Evolutionary conservation across 2,888 invertebrate genomes (phyloP), one percentile per base, ranked within the genome.

Genomic region (Ceramica pisi): DNA sequence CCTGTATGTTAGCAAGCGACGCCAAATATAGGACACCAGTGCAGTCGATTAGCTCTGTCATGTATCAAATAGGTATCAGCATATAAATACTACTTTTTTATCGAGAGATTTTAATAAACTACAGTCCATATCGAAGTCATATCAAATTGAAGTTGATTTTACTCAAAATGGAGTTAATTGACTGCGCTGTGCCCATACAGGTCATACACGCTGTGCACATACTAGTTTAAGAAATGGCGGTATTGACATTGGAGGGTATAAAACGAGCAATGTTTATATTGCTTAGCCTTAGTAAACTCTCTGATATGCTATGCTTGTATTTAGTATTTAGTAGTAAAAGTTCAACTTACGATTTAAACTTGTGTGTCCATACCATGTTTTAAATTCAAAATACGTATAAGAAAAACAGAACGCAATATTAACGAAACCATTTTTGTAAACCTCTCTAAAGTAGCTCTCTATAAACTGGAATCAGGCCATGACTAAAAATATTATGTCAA

Each of bases 111-210:
- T 55, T 70, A 62, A 67, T 59, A 16, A 57, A 71, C n/a, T 64
- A 59, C 51, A n/a, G 64, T 72, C 65, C 83, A 78, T 83, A 82
- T 82, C 75, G 57, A 53, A 57, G 23, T 70, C 83, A 83, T 83
- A 78, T 80, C 75, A 76, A 69, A 65, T 55, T 65, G 46, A 74
- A 83, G 53, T 66, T 66, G 64, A 57, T 70, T 67, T 82, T 70
- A 63, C 55, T 67, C 9, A 23, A 68, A 76, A 75, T 62, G 50
- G 75, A 68, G 53, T 64, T 70, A 44, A 55, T 80, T 68, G 65
- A 78, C 59, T 84, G 78, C 67, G 78, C 66, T 80, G 59, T 61
- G 0, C 62, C 65, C 66, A 44, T 73, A 67, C 50, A 53, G 12
- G 67, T n/a, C n/a, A n/a, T n/a, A n/a, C n/a, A n/a, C n/a, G n/a